Evolutionary conservation across 2,113 vertebrate species (phyloP).

Genomic region (Pseudorasbora parva): DNA sequence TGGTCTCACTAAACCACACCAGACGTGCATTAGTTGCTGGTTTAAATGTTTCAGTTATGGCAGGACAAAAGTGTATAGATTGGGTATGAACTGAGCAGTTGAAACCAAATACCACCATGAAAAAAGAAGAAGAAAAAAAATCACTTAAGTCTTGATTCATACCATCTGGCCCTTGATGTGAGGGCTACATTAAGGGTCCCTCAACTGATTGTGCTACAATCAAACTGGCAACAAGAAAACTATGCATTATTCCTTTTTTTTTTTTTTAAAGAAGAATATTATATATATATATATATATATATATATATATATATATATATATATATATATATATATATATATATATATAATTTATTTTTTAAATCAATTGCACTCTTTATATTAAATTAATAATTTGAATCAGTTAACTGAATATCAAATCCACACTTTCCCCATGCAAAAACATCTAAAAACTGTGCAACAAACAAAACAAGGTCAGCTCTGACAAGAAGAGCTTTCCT

Average conservation of each 20-base stretch:
- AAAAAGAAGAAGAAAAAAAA: constrained; percentile 13
- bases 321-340: no score
- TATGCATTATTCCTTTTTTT: constrained; percentile 12
- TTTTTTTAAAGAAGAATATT: no score
- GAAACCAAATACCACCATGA: constrained; percentile 55
- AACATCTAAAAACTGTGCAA: constrained; percentile 27
- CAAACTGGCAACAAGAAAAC: constrained; percentile 19
- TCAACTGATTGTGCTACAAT: constrained; percentile 22
- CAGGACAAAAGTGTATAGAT: constrained; percentile 44
- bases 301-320: no score
- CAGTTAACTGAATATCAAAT: constrained; percentile 7
- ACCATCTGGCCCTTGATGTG: constrained; percentile 60
- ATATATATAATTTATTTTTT: no score
- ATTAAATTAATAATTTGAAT: neutral
- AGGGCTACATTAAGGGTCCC: constrained; percentile 38
- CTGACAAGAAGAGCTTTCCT: constrained; percentile 57
- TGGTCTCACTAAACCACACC: constrained; percentile 38
- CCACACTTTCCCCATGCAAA: constrained; percentile 39
- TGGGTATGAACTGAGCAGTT: constrained; percentile 45
- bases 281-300: no score
- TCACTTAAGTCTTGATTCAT: constrained; percentile 50
- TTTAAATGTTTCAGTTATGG: constrained; percentile 54
- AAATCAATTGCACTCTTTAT: neutral
- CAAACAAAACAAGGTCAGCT: constrained; percentile 35
- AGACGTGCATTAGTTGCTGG: constrained; percentile 43